These are phyloP conservation scores for Sander vitreus DNA, from an alignment of 2,113 vertebrate genomes.

Conservation along the genomic window DNA sequence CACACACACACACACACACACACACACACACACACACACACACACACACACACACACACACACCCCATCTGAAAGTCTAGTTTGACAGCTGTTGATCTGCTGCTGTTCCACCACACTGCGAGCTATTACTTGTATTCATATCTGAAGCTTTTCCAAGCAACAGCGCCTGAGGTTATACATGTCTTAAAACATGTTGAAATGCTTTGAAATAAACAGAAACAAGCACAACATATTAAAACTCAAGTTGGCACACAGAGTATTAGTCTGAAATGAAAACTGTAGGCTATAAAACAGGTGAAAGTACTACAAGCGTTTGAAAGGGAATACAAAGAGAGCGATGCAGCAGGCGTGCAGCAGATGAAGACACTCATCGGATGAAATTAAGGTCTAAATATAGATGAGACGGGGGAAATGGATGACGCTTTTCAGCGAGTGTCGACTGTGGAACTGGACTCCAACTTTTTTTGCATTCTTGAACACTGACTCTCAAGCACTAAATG, in stretches of 20 bases:
- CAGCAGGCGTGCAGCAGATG: slow-evolving; percentile 4
- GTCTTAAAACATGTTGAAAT: slow-evolving; percentile 6
- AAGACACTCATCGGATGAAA: slow-evolving; percentile 23
- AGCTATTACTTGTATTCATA: not conserved
- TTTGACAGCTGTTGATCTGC: slow-evolving; percentile 15
- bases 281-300: not conserved
- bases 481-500: slow-evolving; percentile 11
- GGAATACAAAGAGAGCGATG: not conserved
- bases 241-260: not conserved
- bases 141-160: slow-evolving; percentile 5
- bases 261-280: not conserved
- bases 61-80: not conserved
- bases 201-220: slow-evolving; percentile 1
- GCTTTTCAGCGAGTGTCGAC: not conserved
- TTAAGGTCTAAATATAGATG: slow-evolving; percentile 34
- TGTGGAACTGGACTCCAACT: not conserved
- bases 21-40: not conserved
- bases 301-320: not conserved
- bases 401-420: slow-evolving; percentile 4
- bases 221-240: not conserved
- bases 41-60: not conserved
- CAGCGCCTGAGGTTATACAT: not conserved
- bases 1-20: not conserved
- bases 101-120: not conserved
- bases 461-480: not conserved